Base-by-base conservation (phyloP, 2,888 invertebrate species). In the Bursaphelenchus okinawaensis region DNA sequence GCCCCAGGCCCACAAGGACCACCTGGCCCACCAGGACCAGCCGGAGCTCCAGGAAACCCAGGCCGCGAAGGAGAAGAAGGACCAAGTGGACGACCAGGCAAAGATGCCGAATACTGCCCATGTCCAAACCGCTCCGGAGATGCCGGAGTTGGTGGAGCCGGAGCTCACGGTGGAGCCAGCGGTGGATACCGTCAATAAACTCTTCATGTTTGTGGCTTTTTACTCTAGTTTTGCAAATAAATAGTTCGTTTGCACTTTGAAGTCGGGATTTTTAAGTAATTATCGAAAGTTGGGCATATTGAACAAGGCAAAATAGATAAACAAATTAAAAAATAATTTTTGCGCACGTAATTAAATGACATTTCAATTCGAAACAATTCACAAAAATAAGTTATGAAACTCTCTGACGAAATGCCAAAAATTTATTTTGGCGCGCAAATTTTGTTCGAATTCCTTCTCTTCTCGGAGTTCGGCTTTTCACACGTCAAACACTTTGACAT, bases 31-130 rank as follows among this genome's bases (percentile, higher is more conserved):
- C 22, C 61, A 57, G 76, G 76, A 65, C 67, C 71, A 52, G 65
- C 63, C 51, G 71, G 72, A 61, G 71, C 71, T 57, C 67, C 68
- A 29, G 77, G 77, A 68, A 68, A 73, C 29, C 68, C 67, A 55
- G 79, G 79, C 63, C 75, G 74, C 24, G 70, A 73, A 54, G 80
- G 80, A 69, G 77, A 75, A 60, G 54, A 75, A 55, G 62, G 62
- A 63, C 20, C 23, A 28, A 2, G 16, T 24, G 59, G 63, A n/a
- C 62, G 62, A 12, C 77, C 78, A 27, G 80, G 80, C 55, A 71
- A 73, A 62, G 80, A 80, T 64, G 80, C 80, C 51, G 78, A 80
- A 58, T 80, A 80, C 65, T 80, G 80, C 40, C 67, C 67, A 9
- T 75, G 74, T 62, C 74, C 74, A 9, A 54, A 51, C 22, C 69